These are phyloP conservation scores for Brachypteracias leptosomus DNA, from an alignment of 2,113 vertebrate species.

Conservation along the genomic window DNA sequence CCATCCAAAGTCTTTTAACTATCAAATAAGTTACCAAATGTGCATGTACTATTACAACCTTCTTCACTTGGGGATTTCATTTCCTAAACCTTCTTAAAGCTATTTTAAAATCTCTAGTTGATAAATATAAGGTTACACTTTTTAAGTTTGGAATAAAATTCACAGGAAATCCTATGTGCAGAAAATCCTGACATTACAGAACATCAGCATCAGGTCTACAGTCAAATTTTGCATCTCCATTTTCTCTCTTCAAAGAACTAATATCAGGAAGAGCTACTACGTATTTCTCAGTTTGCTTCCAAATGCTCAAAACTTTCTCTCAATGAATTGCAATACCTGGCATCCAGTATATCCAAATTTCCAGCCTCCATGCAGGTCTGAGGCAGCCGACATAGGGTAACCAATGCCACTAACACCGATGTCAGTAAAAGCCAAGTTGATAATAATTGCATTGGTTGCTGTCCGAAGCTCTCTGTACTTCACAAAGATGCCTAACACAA, in stretches of 20 bases:
- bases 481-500: conserved; percentile 92
- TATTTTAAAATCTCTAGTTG: neutral
- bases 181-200: neutral
- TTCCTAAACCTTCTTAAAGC: neutral
- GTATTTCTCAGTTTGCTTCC: neutral
- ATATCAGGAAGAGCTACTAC: neutral
- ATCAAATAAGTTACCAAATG: neutral
- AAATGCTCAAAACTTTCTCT: neutral
- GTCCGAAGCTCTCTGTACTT: conserved; percentile 93
- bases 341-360: conserved; percentile 93
- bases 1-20: neutral
- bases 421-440: conserved; percentile 95
- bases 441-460: conserved; percentile 93
- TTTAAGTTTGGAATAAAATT: neutral
- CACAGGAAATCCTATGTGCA: neutral
- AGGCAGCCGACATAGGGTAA: conserved; percentile 98
- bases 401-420: conserved; percentile 95
- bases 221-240: neutral
- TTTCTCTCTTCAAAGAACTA: neutral
- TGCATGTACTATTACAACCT: neutral
- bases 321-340: conserved; percentile 80
- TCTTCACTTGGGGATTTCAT: neutral
- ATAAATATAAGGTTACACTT: neutral
- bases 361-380: conserved; percentile 94
- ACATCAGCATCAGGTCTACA: neutral